Conservation (phyloP, 1,140 invertebrate species). For the Drosophila simulans region DNA sequence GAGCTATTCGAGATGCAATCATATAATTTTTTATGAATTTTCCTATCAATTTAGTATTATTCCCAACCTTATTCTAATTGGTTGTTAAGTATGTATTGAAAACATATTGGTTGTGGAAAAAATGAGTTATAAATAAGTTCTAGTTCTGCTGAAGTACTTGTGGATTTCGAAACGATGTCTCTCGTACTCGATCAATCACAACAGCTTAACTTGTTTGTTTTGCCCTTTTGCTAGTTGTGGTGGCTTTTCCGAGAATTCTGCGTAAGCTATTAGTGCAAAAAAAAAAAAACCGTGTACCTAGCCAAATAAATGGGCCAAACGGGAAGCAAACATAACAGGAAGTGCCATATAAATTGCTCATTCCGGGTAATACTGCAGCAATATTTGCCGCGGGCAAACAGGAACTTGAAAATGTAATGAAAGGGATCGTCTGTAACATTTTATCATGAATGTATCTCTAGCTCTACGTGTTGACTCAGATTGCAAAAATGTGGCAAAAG, state of each 20-base stretch:
- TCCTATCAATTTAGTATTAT: not conserved
- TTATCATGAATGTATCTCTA: constrained; percentile 2
- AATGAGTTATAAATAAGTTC: too few species aligned
- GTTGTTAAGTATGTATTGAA: too few species aligned
- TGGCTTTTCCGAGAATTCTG: constrained; percentile 38
- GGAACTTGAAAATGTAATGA: constrained; percentile 7
- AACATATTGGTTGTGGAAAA: too few species aligned
- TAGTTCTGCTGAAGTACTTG: not conserved
- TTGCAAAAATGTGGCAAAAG: constrained; percentile 15
- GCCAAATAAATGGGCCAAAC: constrained; percentile 19
- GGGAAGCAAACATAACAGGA: constrained; percentile 46
- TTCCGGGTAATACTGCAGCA: constrained; percentile 2
- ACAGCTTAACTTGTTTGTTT: not conserved
- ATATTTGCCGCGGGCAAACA: constrained; percentile 17
- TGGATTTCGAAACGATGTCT: not conserved
- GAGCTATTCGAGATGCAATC: too few species aligned
- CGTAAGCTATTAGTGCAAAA: constrained; percentile 2
- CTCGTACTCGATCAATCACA: not conserved
- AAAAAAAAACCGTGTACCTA: not conserved
- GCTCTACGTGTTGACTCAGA: constrained; percentile 2
- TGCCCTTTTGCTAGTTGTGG: constrained; percentile 4
- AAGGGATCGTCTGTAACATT: constrained; percentile 17
- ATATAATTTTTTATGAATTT: too few species aligned
- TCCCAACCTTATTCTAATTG: too few species aligned
- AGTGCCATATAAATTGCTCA: constrained; percentile 46